Evolutionary conservation across 1,140 invertebrate genomes (phyloP).

Genomic region (Zophobas morio): DNA sequence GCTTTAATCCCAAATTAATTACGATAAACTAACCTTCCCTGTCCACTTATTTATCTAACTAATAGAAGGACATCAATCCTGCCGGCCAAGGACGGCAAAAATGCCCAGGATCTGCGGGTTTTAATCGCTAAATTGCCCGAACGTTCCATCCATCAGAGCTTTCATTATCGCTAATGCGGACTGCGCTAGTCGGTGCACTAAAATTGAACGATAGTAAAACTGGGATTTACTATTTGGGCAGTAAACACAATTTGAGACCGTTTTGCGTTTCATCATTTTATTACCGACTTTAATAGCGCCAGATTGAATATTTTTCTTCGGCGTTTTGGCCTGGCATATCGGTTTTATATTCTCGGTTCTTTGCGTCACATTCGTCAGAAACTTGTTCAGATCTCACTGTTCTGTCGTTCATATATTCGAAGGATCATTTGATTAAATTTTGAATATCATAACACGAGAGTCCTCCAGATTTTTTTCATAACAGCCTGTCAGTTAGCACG

Average conservation of each 20-base stretch:
- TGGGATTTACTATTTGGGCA: constrained; percentile 12
- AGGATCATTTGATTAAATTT: constrained; percentile 33
- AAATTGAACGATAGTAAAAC: constrained; percentile 32
- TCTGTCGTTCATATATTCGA: constrained; percentile 20
- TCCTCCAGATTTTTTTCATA: constrained; percentile 15
- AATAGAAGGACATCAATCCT: constrained; percentile 11
- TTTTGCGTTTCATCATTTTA: constrained; percentile 13
- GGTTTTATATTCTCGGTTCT: neutral
- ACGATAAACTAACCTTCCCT: constrained; percentile 27
- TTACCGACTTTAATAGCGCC: neutral
- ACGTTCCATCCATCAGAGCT: neutral
- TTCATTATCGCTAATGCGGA: constrained; percentile 32
- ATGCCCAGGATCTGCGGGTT: neutral
- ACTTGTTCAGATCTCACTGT: constrained; percentile 1
- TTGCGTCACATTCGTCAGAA: constrained; percentile 4
- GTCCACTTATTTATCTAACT: constrained; percentile 35
- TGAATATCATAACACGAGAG: constrained; percentile 2
- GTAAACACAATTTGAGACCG: constrained; percentile 5
- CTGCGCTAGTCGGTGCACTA: constrained; percentile 13
- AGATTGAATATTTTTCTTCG: constrained; percentile 3
- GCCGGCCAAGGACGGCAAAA: constrained; percentile 12
- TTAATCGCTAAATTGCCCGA: constrained; percentile 16
- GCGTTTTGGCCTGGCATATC: neutral
- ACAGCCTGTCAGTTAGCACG: constrained; percentile 7
- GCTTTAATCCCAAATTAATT: constrained; percentile 38